Evolutionary conservation across 1,140 invertebrate genomes (phyloP).

Genomic region (Campoletis sonorensis): DNA sequence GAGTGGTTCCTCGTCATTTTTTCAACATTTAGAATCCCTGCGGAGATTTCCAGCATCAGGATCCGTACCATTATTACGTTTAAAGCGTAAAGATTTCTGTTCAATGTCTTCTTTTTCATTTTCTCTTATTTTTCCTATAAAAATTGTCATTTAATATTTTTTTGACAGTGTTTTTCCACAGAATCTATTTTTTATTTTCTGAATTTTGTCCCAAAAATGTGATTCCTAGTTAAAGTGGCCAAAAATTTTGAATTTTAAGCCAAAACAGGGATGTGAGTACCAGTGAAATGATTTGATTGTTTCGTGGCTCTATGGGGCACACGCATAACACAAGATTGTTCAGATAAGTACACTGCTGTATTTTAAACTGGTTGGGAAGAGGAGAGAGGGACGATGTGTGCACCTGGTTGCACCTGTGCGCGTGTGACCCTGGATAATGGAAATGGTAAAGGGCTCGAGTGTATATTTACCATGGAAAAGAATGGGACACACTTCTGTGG

Average conservation of each 20-base stretch:
- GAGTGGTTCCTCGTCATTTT: background rate
- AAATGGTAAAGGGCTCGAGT: background rate
- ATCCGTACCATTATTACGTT: too few relatives aligned
- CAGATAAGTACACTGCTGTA: slow-evolving; percentile 8
- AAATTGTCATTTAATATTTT: too few relatives aligned
- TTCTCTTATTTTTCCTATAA: too few relatives aligned
- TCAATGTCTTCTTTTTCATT: too few relatives aligned
- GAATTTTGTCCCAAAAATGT: too few relatives aligned
- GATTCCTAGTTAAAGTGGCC: too few relatives aligned
- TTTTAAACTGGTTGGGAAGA: too few relatives aligned
- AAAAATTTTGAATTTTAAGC: background rate
- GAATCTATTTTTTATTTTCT: too few relatives aligned
- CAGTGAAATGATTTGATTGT: background rate
- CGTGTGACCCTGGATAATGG: slow-evolving; percentile 34
- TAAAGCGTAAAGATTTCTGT: too few relatives aligned
- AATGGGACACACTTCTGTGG: slow-evolving; percentile 29
- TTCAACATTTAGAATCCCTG: too few relatives aligned
- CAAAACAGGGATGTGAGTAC: background rate
- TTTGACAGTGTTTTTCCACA: too few relatives aligned
- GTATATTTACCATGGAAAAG: background rate
- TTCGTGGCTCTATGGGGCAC: background rate
- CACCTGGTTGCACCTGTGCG: slow-evolving; percentile 39
- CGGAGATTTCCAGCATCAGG: too few relatives aligned
- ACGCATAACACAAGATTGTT: slow-evolving; percentile 1
- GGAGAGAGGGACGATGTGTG: background rate